phyloP scores from a whole-genome alignment of 2,888 invertebrate genomes.

The Phragmatobia fuliginosa region DNA sequence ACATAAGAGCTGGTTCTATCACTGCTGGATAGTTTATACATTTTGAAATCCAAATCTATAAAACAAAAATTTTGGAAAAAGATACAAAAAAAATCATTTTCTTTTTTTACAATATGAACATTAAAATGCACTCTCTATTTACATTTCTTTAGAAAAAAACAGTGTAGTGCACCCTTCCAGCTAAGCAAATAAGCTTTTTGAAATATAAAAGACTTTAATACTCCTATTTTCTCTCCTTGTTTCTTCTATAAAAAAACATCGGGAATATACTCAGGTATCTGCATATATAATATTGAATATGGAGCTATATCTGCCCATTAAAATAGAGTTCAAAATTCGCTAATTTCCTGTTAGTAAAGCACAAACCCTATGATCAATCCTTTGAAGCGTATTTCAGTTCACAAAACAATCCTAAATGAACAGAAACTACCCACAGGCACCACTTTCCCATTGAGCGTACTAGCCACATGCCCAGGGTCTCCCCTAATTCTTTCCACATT shows the following conservation, averaged over 20 bases:
- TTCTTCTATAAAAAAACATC: neutral
- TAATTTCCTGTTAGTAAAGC: neutral
- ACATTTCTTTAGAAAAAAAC: neutral
- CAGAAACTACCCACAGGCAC: neutral
- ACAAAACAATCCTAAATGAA: neutral
- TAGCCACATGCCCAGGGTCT: no score
- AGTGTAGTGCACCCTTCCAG: constrained; percentile 12
- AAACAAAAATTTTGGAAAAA: neutral
- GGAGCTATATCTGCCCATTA: neutral
- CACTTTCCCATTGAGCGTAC: no score
- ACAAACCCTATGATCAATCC: neutral
- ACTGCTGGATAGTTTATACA: constrained; percentile 31
- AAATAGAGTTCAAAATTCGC: neutral
- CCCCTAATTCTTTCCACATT: no score
- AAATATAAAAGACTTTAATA: no score
- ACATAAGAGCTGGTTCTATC: constrained; percentile 55
- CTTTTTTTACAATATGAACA: neutral
- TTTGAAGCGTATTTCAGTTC: neutral
- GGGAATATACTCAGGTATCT: neutral
- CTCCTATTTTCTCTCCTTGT: neutral
- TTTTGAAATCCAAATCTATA: neutral
- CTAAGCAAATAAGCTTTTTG: constrained; percentile 1
- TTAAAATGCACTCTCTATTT: neutral
- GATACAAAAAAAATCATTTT: neutral
- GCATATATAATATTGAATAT: neutral